A percentile compares a stretch with the other conserved stretches of the same genome.
Conservation (phyloP, 2,797 vertebrate genomes). For the Coluber constrictor region DNA sequence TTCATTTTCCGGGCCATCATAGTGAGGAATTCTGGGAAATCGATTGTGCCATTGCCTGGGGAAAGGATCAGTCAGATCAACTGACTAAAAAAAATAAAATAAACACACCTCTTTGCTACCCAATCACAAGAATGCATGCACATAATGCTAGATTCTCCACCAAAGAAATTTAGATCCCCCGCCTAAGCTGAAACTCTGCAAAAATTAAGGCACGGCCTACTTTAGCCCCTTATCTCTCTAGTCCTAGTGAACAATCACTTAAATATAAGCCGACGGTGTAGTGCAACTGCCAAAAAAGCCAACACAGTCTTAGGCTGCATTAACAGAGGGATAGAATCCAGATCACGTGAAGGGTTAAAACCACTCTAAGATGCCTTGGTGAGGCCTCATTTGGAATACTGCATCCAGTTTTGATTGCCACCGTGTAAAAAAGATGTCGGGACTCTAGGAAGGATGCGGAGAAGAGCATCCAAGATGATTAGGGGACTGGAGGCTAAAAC, state of each 20-base stretch:
- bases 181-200: not conserved
- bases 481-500: not conserved
- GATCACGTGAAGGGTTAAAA: not conserved
- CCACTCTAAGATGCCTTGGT: not conserved
- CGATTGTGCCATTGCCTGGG: constrained; percentile 86
- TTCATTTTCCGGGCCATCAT: constrained; percentile 95
- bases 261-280: not conserved
- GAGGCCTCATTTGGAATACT: rapidly evolving
- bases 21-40: constrained; percentile 89
- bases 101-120: not conserved
- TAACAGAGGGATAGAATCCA: not conserved
- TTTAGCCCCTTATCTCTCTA: not conserved
- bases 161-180: not conserved
- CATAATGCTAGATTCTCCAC: not conserved
- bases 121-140: not conserved
- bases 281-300: not conserved
- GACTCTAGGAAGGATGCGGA: not conserved
- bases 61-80: not conserved
- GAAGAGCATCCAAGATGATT: rapidly evolving
- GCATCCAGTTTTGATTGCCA: not conserved
- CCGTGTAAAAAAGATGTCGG: not conserved
- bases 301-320: not conserved
- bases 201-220: not conserved
- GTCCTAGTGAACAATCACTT: not conserved
- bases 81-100: not conserved